These are phyloP conservation scores for Plecotus auritus DNA, from an alignment of 2,113 vertebrate genomes.

Conservation along the genomic window DNA sequence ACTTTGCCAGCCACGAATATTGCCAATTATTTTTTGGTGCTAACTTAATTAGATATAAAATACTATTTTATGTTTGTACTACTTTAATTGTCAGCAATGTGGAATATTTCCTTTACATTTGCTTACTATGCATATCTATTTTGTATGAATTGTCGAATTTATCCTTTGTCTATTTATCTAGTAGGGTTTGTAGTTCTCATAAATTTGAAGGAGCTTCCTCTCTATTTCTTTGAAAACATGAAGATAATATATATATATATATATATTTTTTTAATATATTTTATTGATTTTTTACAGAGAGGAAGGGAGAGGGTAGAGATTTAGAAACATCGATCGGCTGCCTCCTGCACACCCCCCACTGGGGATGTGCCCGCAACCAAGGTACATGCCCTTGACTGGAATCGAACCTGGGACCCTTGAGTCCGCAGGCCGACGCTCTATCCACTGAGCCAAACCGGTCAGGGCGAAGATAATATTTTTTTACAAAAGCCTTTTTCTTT, in stretches of 20 bases:
- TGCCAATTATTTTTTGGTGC: background rate
- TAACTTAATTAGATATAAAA: slow-evolving; percentile 28
- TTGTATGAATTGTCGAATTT: background rate
- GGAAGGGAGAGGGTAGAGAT: too few relatives aligned
- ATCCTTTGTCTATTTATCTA: background rate
- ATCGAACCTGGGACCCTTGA: too few relatives aligned
- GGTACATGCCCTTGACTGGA: too few relatives aligned
- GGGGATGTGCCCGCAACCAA: too few relatives aligned
- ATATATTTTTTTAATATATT: too few relatives aligned
- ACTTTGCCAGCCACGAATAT: background rate
- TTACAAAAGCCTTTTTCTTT: background rate
- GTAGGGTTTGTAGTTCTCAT: background rate
- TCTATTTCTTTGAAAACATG: background rate
- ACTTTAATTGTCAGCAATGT: background rate
- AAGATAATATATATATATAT: background rate
- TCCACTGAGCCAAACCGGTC: too few relatives aligned
- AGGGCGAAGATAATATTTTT: too few relatives aligned
- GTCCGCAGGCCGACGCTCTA: too few relatives aligned
- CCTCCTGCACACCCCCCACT: too few relatives aligned
- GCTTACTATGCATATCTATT: background rate
- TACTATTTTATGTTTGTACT: background rate
- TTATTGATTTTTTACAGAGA: too few relatives aligned
- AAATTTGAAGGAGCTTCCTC: background rate
- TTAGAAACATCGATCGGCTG: too few relatives aligned
- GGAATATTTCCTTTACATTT: slow-evolving; percentile 26